Evolutionary conservation across 2,888 invertebrate species (phyloP).

Genomic region (Dyspetes luteomarginatus): DNA sequence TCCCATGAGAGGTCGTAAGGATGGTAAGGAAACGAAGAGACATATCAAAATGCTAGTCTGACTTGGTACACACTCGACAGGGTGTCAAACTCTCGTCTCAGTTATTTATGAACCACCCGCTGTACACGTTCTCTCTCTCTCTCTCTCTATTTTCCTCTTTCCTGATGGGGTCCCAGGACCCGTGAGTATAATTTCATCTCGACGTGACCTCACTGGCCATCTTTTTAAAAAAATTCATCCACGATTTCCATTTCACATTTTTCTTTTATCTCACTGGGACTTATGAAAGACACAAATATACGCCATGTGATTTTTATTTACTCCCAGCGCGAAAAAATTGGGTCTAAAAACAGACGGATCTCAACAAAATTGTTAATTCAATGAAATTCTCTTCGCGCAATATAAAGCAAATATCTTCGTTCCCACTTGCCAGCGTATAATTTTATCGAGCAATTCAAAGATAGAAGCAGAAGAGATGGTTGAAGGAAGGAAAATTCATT

Average conservation of each 20-base stretch:
- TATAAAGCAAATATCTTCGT: background rate
- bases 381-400: background rate
- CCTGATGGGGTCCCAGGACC: constrained; percentile 2
- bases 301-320: background rate
- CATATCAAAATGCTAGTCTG: constrained; percentile 27
- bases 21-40: constrained; percentile 22
- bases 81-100: constrained; percentile 67
- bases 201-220: constrained; percentile 32
- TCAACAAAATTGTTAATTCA: constrained; percentile 49
- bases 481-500: constrained; percentile 25
- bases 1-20: constrained; percentile 44
- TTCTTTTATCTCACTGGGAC: constrained; percentile 31
- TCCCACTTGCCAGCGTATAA: background rate
- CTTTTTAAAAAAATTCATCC: constrained; percentile 33
- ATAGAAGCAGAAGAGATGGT: background rate
- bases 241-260: background rate
- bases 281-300: background rate
- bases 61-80: constrained; percentile 46
- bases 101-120: constrained; percentile 63
- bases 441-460: background rate
- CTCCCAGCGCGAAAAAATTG: background rate
- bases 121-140: background rate
- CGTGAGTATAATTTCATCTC: constrained; percentile 43
- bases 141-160: constrained; percentile 8
- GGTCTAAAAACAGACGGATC: constrained; percentile 19